Percentiles rank a stretch among this genome's conserved stretches.
phyloP scores from a whole-genome alignment of 2,113 vertebrate species.

The Campylomormyrus numenius region DNA sequence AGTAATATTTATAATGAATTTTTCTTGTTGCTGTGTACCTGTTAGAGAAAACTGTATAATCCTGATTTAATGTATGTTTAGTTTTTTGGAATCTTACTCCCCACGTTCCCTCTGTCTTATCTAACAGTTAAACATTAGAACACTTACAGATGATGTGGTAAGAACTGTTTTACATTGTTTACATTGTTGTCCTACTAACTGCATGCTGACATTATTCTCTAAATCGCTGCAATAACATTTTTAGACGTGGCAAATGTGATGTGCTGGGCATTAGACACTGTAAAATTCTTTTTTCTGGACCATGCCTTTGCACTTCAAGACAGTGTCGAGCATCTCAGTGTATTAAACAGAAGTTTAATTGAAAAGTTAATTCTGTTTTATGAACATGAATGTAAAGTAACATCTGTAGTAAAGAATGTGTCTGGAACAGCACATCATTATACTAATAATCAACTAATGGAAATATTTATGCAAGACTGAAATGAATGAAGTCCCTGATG shows the following conservation, averaged over 20 bases:
- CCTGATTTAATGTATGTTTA: slow-evolving; percentile 3
- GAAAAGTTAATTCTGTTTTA: neutral
- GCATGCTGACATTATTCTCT: neutral
- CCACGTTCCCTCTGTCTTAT: slow-evolving; percentile 41
- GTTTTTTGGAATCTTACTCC: slow-evolving; percentile 14
- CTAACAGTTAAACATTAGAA: slow-evolving; percentile 89
- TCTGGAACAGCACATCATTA: too few species aligned
- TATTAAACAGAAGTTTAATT: too few species aligned
- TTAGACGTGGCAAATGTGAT: neutral
- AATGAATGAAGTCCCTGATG: neutral
- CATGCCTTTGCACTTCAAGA: neutral
- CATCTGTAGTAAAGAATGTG: neutral
- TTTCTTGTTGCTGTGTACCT: too few species aligned
- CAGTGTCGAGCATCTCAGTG: too few species aligned
- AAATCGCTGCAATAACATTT: neutral
- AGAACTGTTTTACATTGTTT: slow-evolving; percentile 46
- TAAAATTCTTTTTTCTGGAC: neutral
- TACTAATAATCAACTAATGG: neutral
- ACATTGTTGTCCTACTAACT: neutral
- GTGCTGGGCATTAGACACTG: neutral
- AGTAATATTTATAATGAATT: too few species aligned
- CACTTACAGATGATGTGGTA: slow-evolving; percentile 94
- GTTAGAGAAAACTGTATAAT: slow-evolving; percentile 27
- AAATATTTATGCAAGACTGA: neutral
- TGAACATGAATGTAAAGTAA: neutral